Base-by-base conservation (phyloP, 1,140 invertebrate species). In the Bombus turneri region DNA sequence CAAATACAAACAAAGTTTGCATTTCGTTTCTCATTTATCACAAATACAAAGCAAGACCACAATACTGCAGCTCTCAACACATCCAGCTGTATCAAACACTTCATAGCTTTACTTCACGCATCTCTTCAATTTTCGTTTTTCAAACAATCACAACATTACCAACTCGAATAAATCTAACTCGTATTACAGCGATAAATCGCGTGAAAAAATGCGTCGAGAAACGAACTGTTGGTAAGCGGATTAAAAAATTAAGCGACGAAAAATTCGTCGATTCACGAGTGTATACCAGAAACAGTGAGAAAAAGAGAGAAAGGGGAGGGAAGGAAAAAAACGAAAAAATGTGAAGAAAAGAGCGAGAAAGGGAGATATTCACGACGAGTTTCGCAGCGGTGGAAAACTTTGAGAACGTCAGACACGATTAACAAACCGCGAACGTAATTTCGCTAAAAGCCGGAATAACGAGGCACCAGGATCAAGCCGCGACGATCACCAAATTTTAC, bases 341-440 rank as follows among this genome's bases (percentile, higher is more conserved):
- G 15, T 1, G 0, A 66, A 37, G 34, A 9, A 25, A 41, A 43
- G 43, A 37, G 34, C 10, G 13, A 43, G 13, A n/a, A 12, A 6
- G 28, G 6, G 39, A 41, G 6, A n/a, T n/a, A 41, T 80, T 77
- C 78, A 62, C 31, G 68, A 64, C 59, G 41, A 39, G 86, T 62
- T 85, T 64, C 37, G n/a, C 39, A 64, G 43, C 82, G 47, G 41
- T 57, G 47, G 64, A 76, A 47, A 90, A 87, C 25, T 75, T 75
- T 77, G 66, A 39, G 75, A 85, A 87, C 77, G 72, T 85, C 75
- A 59, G 85, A 74, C 69, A 47, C 73, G 82, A 87, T 90, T 90
- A 90, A 90, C 86, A 90, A 85, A 66, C 83, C 62, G 88, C 64
- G 82, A 85, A 90, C 73, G 83, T 90, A 90, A 90, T 90, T 88